Conservation (phyloP, 2,888 invertebrate species). For the Dendrolimus pini region DNA sequence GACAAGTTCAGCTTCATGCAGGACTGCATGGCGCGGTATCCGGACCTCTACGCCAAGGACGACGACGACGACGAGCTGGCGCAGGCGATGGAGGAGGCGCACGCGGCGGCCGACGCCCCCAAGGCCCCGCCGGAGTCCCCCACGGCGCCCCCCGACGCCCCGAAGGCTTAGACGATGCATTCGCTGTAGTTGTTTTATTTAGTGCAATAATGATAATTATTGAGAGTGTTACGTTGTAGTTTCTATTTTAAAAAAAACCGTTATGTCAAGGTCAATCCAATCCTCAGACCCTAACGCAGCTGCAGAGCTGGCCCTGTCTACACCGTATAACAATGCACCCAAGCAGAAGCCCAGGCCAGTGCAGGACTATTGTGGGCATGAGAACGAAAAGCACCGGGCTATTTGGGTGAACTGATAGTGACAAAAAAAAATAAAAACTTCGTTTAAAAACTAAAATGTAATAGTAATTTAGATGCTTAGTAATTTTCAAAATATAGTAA, state of each 20-base stretch:
- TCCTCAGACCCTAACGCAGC: not conserved
- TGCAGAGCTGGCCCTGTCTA: not conserved
- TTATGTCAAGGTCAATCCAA: not conserved
- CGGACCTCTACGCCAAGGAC: constrained; percentile 87
- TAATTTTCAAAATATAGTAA: no score
- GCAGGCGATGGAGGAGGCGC: constrained; percentile 23
- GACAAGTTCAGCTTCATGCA: constrained; percentile 94
- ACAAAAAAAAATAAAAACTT: no score
- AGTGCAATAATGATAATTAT: no score
- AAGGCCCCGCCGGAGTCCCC: constrained; percentile 5
- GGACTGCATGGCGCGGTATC: constrained; percentile 91
- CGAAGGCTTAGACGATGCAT: not conserved
- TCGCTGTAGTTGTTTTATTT: no score
- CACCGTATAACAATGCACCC: no score
- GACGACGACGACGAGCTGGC: constrained; percentile 71
- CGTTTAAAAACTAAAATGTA: no score
- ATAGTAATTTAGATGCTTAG: no score
- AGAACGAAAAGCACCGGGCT: no score
- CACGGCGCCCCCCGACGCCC: constrained; percentile 1
- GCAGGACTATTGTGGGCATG: no score
- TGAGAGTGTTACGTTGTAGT: not conserved
- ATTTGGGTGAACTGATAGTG: no score
- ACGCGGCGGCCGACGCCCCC: constrained; percentile 15
- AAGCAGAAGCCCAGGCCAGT: no score
- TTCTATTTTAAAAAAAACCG: not conserved